phyloP scores from a whole-genome alignment of 2,797 vertebrate species.

The Phoeniculus purpureus region DNA sequence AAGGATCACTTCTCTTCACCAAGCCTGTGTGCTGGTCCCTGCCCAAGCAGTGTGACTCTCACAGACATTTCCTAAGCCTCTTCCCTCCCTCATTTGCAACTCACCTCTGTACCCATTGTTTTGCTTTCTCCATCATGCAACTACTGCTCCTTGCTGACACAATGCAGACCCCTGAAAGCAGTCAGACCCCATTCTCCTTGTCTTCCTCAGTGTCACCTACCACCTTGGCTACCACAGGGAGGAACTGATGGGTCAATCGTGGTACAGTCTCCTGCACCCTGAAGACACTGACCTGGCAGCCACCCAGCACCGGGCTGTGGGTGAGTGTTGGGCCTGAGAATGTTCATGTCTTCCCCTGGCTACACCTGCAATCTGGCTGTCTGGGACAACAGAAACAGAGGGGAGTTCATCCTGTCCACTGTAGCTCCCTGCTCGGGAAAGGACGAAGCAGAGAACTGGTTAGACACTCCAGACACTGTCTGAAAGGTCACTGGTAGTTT shows the following conservation, averaged over 20 bases:
- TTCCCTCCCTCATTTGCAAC: not conserved
- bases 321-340: conserved; percentile 74
- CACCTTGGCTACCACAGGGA: conserved; percentile 81
- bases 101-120: not conserved
- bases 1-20: not conserved
- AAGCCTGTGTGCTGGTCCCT: not conserved
- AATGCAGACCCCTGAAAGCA: not conserved
- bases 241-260: conserved; percentile 82
- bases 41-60: rapidly evolving
- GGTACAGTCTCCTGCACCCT: conserved; percentile 88
- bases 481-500: not conserved
- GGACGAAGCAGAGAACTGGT: not conserved
- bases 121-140: not conserved
- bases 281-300: conserved; percentile 77
- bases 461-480: rapidly evolving
- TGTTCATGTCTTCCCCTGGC: rapidly evolving
- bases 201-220: conserved; percentile 75
- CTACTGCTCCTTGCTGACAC: not conserved
- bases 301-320: conserved; percentile 76
- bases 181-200: not conserved
- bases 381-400: not conserved
- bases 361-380: not conserved
- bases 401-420: rapidly evolving
- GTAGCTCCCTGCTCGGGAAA: not conserved
- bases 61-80: not conserved